These are phyloP conservation scores for Pachycephus smyrnensis DNA, from an alignment of 2,888 invertebrate species.

Conservation along the genomic window DNA sequence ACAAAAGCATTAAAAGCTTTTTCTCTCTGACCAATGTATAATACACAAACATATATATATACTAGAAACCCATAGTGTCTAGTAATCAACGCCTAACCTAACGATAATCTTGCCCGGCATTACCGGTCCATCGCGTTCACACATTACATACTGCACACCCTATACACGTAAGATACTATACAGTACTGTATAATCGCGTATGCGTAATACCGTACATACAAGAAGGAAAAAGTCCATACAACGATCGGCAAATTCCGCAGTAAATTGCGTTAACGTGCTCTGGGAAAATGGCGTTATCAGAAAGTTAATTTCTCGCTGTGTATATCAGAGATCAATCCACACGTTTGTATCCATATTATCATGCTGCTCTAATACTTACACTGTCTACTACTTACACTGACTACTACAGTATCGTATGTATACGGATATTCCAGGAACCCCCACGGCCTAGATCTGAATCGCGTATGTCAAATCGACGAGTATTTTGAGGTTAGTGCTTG, in stretches of 20 bases:
- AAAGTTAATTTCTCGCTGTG: background rate
- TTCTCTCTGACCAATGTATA: background rate
- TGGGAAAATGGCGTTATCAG: background rate
- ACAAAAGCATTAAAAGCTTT: background rate
- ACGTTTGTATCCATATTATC: background rate
- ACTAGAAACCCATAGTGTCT: background rate
- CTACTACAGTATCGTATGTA: too few relatives aligned
- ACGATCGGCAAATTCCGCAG: background rate
- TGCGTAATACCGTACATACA: background rate
- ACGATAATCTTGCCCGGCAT: background rate
- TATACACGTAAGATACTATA: background rate
- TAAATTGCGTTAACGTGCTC: background rate
- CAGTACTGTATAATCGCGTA: background rate
- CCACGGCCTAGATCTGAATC: background rate
- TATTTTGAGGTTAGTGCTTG: background rate
- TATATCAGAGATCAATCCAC: background rate
- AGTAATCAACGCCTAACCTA: background rate
- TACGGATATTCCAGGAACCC: background rate
- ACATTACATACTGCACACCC: background rate
- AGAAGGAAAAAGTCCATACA: background rate
- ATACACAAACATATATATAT: background rate
- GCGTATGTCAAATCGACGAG: background rate
- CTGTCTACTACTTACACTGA: too few relatives aligned
- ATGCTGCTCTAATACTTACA: background rate
- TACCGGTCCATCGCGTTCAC: background rate